These are phyloP conservation scores for Scrobipalpa atriplicella DNA, from an alignment of 2,888 invertebrate species.

Conservation along the genomic window DNA sequence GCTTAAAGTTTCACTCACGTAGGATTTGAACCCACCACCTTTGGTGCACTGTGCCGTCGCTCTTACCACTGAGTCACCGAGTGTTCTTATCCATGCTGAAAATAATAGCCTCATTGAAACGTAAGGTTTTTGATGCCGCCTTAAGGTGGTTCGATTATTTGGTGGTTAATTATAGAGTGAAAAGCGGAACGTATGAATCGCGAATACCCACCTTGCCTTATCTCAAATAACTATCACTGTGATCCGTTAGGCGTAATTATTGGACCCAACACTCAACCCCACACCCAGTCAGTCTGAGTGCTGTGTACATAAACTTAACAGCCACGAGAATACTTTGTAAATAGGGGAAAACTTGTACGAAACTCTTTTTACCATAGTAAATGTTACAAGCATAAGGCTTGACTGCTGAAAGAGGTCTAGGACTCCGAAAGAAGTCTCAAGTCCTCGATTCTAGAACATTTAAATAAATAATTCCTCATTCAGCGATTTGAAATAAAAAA, in stretches of 20 bases:
- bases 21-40: no score
- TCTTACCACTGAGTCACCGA: no score
- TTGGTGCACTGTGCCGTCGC: no score
- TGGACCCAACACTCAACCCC: slow-evolving; percentile 46
- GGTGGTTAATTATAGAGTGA: slow-evolving; percentile 17
- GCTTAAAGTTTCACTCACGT: background rate
- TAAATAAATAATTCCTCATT: no score
- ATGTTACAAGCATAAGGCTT: background rate
- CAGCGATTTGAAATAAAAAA: no score
- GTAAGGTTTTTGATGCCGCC: no score
- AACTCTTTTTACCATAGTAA: background rate
- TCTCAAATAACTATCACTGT: slow-evolving; percentile 77
- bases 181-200: slow-evolving; percentile 36
- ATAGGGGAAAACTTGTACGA: background rate
- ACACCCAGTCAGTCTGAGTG: slow-evolving; percentile 23
- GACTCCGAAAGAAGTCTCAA: no score
- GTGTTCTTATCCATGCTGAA: no score
- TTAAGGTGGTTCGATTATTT: no score
- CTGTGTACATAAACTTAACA: slow-evolving; percentile 37
- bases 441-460: no score
- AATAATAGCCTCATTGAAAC: no score
- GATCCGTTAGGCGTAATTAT: slow-evolving; percentile 75
- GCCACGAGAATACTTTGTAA: background rate
- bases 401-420: background rate
- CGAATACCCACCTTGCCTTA: slow-evolving; percentile 75